Evolutionary conservation across 2,888 invertebrate species (phyloP), one percentile per base, ranked within the genome.

Genomic region (Sympetrum striolatum): DNA sequence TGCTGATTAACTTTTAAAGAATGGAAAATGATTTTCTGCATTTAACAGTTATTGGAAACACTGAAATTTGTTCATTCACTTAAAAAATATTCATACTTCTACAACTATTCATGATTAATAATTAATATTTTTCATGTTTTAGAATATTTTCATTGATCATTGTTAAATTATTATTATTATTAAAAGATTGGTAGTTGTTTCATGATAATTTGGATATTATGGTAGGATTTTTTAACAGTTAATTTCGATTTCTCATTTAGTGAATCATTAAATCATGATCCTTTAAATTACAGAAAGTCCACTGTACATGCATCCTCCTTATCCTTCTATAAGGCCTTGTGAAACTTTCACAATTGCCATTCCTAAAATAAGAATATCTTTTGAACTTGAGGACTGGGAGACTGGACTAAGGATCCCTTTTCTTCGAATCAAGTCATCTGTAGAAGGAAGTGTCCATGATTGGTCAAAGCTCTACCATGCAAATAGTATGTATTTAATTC

Each of bases 391-490:
- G 92, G 95, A 94, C 91, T 93, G 94, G 81, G 92, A 93, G 73
- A 93, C 93, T 82, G 93, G 93, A 91, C 60, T 64, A 10, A 92
- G 93, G 58, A 94, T 94, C 14, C 96, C 96, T 58, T 94, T 96
- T 15, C 92, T 96, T 22, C 93, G 95, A 90, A 91, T 95, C 1
- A 95, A 95, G 92, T 93, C 96, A 48, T 95, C 96, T 0, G 93
- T 95, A 0, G 96, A 96, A 92, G 93, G 95, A 15, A 95, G 95
- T 0, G 93, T 96, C 0, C 95, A 96, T 93, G 96, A 97, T 93
- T 97, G 97, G 97, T 96, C 96, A 0, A 95, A 95, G 39, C 95
- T 95, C 92, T 93, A 96, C 91, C 95, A 95, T 91, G 92, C 94
- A 91, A 94, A 93, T 92, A 93, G 93, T 93, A 91, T 60, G 81